phyloP scores from a whole-genome alignment of 1,140 invertebrate species.

The Odontomachus brunneus region DNA sequence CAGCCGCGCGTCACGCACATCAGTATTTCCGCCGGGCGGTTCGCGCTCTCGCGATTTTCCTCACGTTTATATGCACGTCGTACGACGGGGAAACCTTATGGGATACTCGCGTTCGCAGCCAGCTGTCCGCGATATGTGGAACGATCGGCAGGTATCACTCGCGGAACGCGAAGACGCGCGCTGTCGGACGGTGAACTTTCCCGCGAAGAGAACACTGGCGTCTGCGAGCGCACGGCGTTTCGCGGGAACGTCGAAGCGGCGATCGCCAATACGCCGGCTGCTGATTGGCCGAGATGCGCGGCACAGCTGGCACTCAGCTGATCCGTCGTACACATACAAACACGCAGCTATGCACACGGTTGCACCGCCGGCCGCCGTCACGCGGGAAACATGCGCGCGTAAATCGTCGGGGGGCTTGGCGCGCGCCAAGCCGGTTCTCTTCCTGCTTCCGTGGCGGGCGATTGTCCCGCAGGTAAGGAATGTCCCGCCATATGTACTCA shows the following conservation, averaged over 20 bases:
- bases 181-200: neutral
- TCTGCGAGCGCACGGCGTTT: conserved; percentile 62
- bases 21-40: conserved; percentile 53
- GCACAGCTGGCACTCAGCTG: conserved; percentile 85
- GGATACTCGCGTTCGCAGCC: neutral
- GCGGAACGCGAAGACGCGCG: neutral
- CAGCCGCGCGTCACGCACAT: conserved; percentile 38
- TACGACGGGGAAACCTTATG: neutral
- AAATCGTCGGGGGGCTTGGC: conserved; percentile 50
- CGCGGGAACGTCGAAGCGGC: conserved; percentile 73
- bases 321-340: conserved; percentile 71
- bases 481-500: conserved; percentile 64
- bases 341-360: conserved; percentile 17
- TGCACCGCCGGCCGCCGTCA: conserved; percentile 61
- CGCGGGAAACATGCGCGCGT: conserved; percentile 82
- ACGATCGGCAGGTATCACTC: neutral
- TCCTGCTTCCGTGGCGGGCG: neutral
- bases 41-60: conserved; percentile 15
- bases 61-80: neutral
- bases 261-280: conserved; percentile 59
- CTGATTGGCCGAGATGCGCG: conserved; percentile 72
- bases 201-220: conserved; percentile 1
- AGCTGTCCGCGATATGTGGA: neutral
- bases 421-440: conserved; percentile 15
- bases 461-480: conserved; percentile 19